These are phyloP conservation scores for Phoenicopterus ruber DNA, from an alignment of 2,113 vertebrate genomes.

Conservation along the genomic window DNA sequence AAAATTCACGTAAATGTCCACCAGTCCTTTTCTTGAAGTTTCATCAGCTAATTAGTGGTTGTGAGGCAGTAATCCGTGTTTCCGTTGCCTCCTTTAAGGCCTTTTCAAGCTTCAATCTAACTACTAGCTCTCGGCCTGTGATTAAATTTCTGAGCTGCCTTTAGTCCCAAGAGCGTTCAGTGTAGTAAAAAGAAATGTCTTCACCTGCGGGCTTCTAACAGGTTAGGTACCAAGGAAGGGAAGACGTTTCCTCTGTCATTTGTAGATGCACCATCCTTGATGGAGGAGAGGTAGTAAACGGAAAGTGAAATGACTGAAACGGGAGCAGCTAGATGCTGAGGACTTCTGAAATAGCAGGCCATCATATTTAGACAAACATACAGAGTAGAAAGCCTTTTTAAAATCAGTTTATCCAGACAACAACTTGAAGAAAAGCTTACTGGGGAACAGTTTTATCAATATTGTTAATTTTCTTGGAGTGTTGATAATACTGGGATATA, in stretches of 20 bases:
- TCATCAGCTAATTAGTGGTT: not conserved
- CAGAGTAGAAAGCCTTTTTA: not conserved
- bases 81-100: not conserved
- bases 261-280: not conserved
- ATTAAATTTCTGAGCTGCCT: slow-evolving; percentile 39
- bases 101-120: slow-evolving; percentile 17
- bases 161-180: not conserved
- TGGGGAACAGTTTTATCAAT: not conserved
- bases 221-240: not conserved
- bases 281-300: not conserved
- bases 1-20: not conserved
- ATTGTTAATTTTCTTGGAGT: not conserved
- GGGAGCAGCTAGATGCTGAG: not conserved
- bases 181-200: not conserved
- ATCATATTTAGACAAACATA: not conserved
- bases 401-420: not conserved
- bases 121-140: not conserved
- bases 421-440: not conserved
- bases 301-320: not conserved
- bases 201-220: not conserved
- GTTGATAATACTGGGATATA: not conserved
- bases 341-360: not conserved
- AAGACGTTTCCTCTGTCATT: not conserved
- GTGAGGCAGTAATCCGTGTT: not conserved
- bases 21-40: not conserved